Conservation (phyloP, 1,140 invertebrate genomes). For the Cardiocondyla obscurior region DNA sequence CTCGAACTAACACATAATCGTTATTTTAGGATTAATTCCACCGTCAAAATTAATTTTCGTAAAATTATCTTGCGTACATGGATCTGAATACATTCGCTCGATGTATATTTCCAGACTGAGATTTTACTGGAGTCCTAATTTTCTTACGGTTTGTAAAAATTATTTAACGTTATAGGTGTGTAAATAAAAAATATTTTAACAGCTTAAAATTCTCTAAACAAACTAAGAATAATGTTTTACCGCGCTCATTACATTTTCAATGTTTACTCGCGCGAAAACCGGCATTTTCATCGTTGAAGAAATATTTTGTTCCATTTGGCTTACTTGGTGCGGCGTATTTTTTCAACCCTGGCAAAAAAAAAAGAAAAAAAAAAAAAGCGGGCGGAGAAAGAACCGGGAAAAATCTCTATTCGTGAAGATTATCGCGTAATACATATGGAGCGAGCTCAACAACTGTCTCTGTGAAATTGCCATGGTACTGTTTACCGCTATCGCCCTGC, state of each 20-base stretch:
- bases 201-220: neutral
- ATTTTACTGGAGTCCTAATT: neutral
- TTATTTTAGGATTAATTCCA: neutral
- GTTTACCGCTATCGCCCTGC: neutral
- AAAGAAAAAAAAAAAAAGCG: no score
- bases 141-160: neutral
- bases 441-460: neutral
- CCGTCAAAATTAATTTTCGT: neutral
- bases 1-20: neutral
- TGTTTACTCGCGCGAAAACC: neutral
- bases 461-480: neutral
- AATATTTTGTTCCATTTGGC: neutral
- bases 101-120: neutral
- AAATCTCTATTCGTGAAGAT: slow-evolving; percentile 22
- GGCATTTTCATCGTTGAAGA: neutral
- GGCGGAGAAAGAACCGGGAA: neutral
- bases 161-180: neutral
- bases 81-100: neutral
- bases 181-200: neutral
- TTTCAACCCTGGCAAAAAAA: neutral
- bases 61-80: neutral
- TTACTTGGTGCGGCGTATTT: slow-evolving; percentile 2
- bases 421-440: slow-evolving; percentile 14
- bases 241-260: neutral
- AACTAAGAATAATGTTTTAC: neutral